Evolutionary conservation across 2,797 vertebrate species (phyloP).

Genomic region (Furcifer pardalis): DNA sequence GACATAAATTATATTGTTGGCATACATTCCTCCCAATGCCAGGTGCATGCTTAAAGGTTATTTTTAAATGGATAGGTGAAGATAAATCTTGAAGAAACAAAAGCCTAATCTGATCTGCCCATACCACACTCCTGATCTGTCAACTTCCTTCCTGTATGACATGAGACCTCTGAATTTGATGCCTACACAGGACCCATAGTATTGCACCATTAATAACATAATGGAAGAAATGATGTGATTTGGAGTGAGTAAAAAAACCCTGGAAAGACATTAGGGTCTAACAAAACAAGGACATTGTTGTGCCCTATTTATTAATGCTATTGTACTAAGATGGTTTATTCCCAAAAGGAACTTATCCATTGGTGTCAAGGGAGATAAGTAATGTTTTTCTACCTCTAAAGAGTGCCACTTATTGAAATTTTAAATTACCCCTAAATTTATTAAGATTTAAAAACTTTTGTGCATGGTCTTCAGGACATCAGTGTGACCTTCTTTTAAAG

Average conservation of each 20-base stretch:
- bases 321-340: rapidly evolving
- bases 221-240: conserved; percentile 6
- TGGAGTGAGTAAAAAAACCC: not conserved
- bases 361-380: not conserved
- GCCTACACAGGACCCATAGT: not conserved
- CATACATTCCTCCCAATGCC: not conserved
- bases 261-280: not conserved
- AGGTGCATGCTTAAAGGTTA: not conserved
- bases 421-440: not conserved
- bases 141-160: not conserved
- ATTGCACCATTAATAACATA: not conserved
- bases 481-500: not conserved
- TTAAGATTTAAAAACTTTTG: not conserved
- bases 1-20: not conserved
- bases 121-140: not conserved
- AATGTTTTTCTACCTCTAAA: not conserved
- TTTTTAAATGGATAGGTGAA: no score
- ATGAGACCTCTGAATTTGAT: not conserved
- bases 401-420: not conserved
- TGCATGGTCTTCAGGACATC: no score
- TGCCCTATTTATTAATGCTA: not conserved
- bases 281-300: not conserved
- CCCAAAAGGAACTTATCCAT: not conserved
- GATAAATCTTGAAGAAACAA: not conserved
- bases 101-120: not conserved